phyloP scores from a whole-genome alignment of 1,140 invertebrate genomes.

The Atopsyche davidsoni region DNA sequence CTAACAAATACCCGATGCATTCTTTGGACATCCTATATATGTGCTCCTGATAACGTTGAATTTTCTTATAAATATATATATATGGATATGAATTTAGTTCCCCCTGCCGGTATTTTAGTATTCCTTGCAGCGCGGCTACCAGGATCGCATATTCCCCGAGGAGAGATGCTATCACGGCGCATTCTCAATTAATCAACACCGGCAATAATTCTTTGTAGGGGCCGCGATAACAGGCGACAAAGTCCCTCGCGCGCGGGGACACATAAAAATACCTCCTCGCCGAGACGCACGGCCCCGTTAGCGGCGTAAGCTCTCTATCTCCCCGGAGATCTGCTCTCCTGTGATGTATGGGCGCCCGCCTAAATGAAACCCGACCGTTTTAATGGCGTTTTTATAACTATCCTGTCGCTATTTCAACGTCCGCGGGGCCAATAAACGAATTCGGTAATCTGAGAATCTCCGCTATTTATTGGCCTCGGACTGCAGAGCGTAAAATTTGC shows the following conservation, averaged over 20 bases:
- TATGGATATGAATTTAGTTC: too few relatives aligned
- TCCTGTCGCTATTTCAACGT: constrained; percentile 16
- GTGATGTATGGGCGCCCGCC: constrained; percentile 26
- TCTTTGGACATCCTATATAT: too few relatives aligned
- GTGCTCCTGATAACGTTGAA: too few relatives aligned
- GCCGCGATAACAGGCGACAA: constrained; percentile 13
- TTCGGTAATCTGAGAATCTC: too few relatives aligned
- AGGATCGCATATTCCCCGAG: not conserved
- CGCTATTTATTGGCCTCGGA: too few relatives aligned
- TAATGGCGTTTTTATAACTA: constrained; percentile 28
- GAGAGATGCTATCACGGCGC: constrained; percentile 17
- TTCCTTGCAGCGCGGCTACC: not conserved
- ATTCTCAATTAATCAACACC: constrained; percentile 25
- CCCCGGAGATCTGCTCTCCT: constrained; percentile 19
- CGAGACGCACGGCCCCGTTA: constrained; percentile 13
- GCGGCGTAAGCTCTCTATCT: constrained; percentile 23
- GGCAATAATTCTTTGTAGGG: constrained; percentile 11
- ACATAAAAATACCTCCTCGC: constrained; percentile 28
- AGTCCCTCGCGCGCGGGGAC: constrained; percentile 17
- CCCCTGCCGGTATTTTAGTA: too few relatives aligned
- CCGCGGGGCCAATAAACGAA: constrained; percentile 2
- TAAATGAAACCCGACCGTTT: constrained; percentile 24
- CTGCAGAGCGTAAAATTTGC: too few relatives aligned
- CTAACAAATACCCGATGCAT: too few relatives aligned
- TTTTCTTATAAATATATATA: too few relatives aligned